Conservation (phyloP, 1,140 invertebrate species). For the Bombus sylvicola region DNA sequence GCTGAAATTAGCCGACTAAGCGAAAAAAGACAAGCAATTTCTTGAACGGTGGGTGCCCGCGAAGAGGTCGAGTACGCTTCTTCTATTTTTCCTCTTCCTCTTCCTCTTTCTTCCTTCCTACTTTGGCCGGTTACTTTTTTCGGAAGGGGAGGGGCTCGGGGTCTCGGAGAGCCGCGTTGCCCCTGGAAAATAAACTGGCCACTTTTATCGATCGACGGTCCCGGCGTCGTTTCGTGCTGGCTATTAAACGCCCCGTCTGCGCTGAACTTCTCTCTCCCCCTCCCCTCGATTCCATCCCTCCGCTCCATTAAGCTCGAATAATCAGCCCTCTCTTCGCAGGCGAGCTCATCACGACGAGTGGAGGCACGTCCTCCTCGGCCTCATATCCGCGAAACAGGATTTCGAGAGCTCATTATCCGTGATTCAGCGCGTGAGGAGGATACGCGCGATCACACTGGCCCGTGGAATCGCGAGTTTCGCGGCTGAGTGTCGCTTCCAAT, state of each 20-base stretch:
- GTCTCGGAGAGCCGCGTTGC: neutral
- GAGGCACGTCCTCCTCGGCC: constrained; percentile 53
- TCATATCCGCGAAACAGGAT: constrained; percentile 66
- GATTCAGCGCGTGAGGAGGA: constrained; percentile 23
- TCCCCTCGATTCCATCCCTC: constrained; percentile 20
- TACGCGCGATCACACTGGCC: neutral
- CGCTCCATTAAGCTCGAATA: constrained; percentile 66
- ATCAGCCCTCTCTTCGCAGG: constrained; percentile 60
- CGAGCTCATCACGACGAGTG: constrained; percentile 62
- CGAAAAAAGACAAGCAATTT: constrained; percentile 64
- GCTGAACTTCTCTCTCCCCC: no score
- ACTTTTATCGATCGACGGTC: constrained; percentile 68
- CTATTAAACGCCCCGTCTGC: constrained; percentile 62
- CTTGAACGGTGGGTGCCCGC: constrained; percentile 33
- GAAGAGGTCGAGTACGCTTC: constrained; percentile 36
- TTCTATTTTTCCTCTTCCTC: constrained; percentile 34
- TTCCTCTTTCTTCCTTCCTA: neutral
- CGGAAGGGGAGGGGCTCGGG: no score
- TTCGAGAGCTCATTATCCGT: constrained; percentile 61
- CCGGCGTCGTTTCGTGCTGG: constrained; percentile 55
- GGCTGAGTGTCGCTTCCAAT: neutral
- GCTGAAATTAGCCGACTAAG: constrained; percentile 59
- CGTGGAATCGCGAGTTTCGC: constrained; percentile 4
- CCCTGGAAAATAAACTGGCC: constrained; percentile 65
- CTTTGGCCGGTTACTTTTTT: neutral